Conservation (phyloP, 2,113 vertebrate species). For the Apus apus region DNA sequence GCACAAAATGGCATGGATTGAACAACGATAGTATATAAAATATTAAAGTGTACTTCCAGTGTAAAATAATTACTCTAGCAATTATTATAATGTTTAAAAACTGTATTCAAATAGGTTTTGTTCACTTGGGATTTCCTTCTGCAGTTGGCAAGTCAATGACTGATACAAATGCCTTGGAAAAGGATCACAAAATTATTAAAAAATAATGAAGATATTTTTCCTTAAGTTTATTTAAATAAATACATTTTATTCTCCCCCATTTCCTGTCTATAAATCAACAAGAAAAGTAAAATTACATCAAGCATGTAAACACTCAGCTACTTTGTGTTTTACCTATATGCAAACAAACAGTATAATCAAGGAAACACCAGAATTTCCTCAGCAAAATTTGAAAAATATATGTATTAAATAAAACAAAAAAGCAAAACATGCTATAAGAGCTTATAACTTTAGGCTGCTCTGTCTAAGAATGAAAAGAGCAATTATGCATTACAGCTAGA, state of each 20-base stretch:
- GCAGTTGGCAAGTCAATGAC: neutral
- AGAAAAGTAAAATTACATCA: neutral
- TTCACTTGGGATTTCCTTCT: conserved; percentile 8
- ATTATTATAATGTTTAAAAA: conserved; percentile 46
- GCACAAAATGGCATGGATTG: conserved; percentile 4
- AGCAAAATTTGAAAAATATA: neutral
- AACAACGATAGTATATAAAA: conserved; percentile 16
- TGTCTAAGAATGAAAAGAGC: neutral
- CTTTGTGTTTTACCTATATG: neutral
- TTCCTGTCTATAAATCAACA: neutral
- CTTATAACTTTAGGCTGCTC: neutral
- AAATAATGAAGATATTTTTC: neutral
- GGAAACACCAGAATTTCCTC: neutral
- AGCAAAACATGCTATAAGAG: neutral
- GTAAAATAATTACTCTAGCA: conserved; percentile 50
- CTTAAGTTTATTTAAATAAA: neutral
- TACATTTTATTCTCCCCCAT: neutral
- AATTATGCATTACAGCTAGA: neutral
- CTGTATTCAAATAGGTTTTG: conserved; percentile 32
- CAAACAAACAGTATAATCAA: neutral
- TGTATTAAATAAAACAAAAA: neutral
- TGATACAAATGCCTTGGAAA: neutral
- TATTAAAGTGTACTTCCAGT: conserved; percentile 21
- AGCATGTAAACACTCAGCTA: neutral
- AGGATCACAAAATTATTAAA: conserved; percentile 9